A percentile compares a stretch with the other conserved stretches of the same genome.
Evolutionary conservation across 2,797 vertebrate genomes (phyloP).

Genomic region (Tauraco hartlaubi): DNA sequence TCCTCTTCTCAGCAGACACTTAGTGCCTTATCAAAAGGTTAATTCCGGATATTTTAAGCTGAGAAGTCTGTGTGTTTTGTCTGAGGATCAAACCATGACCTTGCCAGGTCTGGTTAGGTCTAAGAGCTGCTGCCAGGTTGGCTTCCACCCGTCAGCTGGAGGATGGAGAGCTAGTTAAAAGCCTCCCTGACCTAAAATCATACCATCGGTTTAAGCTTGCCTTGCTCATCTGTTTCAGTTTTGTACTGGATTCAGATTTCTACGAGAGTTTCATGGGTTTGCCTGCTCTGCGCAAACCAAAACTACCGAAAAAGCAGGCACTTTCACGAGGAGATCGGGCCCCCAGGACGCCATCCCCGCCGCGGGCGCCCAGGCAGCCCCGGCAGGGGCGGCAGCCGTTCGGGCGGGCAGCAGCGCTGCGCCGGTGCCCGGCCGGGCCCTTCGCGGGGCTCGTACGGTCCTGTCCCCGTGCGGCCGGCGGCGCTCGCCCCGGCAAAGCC

Average conservation of each 20-base stretch:
- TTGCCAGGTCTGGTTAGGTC: not conserved
- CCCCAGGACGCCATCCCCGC: not conserved
- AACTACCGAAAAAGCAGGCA: rapidly evolving
- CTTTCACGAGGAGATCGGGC: too few relatives aligned
- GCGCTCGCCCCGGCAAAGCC: not conserved
- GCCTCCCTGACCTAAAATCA: rapidly evolving
- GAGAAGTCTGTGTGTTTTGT: not conserved
- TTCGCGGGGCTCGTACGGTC: too few relatives aligned
- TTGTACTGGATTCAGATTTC: rapidly evolving
- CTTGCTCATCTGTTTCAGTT: too few relatives aligned
- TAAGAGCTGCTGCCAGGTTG: not conserved
- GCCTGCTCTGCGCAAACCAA: not conserved
- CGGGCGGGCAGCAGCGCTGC: too few relatives aligned
- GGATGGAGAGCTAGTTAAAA: not conserved
- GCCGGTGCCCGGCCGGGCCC: not conserved
- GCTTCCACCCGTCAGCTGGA: not conserved
- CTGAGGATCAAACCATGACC: not conserved
- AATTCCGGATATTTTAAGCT: not conserved
- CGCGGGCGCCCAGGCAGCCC: too few relatives aligned
- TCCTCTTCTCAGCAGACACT: rapidly evolving
- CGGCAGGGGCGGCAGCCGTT: too few relatives aligned
- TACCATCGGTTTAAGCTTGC: too few relatives aligned
- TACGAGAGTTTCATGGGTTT: too few relatives aligned
- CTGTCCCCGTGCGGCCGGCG: not conserved
- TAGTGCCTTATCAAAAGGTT: not conserved